A percentile compares a stretch with the other conserved stretches of the same genome.
Evolutionary conservation across 2,888 invertebrate genomes (phyloP).

Genomic region (Acanthococcus lagerstroemiae): DNA sequence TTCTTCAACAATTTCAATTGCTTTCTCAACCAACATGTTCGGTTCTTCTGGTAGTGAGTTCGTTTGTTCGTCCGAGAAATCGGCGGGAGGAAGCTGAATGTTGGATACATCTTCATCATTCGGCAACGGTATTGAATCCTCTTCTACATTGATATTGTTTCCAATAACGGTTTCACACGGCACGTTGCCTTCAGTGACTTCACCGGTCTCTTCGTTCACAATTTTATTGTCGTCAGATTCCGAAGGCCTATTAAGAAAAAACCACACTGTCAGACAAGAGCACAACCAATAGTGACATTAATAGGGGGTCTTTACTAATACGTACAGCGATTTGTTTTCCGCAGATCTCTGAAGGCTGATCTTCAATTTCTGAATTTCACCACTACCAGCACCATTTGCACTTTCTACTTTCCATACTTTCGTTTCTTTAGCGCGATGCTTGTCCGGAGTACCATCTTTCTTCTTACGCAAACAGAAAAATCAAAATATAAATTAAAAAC

Average conservation of each 20-base stretch:
- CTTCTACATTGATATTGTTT: not conserved
- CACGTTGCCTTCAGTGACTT: not conserved
- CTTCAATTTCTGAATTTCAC: constrained; percentile 39
- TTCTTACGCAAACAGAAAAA: not conserved
- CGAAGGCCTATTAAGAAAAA: too few relatives aligned
- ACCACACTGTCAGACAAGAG: too few relatives aligned
- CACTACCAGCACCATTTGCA: constrained; percentile 40
- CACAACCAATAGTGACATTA: too few relatives aligned
- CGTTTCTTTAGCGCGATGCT: constrained; percentile 18
- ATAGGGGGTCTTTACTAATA: too few relatives aligned
- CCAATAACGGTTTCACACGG: not conserved
- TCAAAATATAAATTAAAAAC: not conserved
- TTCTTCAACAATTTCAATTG: not conserved
- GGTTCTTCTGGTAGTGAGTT: too few relatives aligned
- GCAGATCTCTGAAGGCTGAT: constrained; percentile 30
- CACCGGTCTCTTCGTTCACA: not conserved
- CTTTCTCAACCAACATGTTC: too few relatives aligned
- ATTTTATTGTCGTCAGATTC: too few relatives aligned
- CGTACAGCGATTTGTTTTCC: too few relatives aligned
- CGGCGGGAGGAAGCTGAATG: not conserved
- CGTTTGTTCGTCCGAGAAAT: too few relatives aligned
- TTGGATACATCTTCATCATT: not conserved
- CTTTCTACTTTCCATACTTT: constrained; percentile 45
- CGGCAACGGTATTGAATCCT: not conserved
- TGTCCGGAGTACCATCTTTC: constrained; percentile 17